Evolutionary conservation across 2,888 invertebrate species (phyloP).

Genomic region (Suillia variegata): DNA sequence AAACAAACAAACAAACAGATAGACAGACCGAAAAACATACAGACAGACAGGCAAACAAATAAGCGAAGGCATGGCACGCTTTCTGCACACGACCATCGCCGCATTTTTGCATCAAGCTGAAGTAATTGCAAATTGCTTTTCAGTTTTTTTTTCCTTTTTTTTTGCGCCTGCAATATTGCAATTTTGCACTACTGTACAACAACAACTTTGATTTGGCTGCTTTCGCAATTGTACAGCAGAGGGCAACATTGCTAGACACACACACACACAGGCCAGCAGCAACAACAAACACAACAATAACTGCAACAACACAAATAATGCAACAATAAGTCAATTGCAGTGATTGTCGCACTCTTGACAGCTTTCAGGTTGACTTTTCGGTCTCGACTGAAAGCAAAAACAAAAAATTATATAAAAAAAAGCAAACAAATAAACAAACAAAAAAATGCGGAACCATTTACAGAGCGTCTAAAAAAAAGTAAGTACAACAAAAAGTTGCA

Average conservation of each 20-base stretch:
- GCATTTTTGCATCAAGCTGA: constrained; percentile 12
- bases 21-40: not conserved
- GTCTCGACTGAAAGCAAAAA: too few relatives aligned
- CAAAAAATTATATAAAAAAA: too few relatives aligned
- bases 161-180: not conserved
- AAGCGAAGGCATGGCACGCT: constrained; percentile 24
- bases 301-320: too few relatives aligned
- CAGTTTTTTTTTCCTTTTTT: not conserved
- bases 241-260: not conserved
- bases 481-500: too few relatives aligned
- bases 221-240: not conserved
- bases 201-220: too few relatives aligned
- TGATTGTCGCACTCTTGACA: constrained; percentile 3
- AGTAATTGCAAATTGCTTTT: not conserved
- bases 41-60: not conserved
- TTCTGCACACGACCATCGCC: constrained; percentile 29
- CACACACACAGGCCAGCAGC: too few relatives aligned
- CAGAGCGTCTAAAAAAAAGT: not conserved
- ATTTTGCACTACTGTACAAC: constrained; percentile 7
- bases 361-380: constrained; percentile 1
- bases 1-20: too few relatives aligned
- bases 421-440: not conserved
- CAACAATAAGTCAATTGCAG: constrained; percentile 18
- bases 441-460: not conserved
- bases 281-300: too few relatives aligned